A percentile compares a stretch with the other conserved stretches of the same genome.
phyloP scores from a whole-genome alignment of 2,113 vertebrate genomes.

The Microtus pennsylvanicus region DNA sequence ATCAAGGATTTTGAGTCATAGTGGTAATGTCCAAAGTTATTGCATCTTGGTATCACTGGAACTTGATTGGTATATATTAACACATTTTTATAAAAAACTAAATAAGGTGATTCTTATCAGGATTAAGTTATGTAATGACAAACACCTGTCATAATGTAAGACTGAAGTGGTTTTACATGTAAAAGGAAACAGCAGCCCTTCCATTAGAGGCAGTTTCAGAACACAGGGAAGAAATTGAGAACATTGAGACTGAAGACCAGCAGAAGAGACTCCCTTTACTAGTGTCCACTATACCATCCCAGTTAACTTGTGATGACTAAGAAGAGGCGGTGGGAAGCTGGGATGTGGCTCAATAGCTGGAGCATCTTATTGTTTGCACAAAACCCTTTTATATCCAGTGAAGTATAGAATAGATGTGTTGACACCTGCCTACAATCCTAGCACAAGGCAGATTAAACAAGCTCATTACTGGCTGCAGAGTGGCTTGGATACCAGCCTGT shows the following conservation, averaged over 20 bases:
- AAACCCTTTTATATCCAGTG: neutral
- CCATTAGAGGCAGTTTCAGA: neutral
- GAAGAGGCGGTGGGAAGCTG: neutral
- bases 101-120: neutral
- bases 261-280: rapidly evolving
- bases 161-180: neutral
- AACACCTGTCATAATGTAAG: neutral
- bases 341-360: neutral
- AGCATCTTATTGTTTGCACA: neutral
- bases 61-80: too few relatives aligned
- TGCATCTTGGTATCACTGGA: neutral
- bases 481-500: neutral
- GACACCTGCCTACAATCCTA: neutral
- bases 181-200: neutral
- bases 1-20: too few relatives aligned
- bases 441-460: neutral
- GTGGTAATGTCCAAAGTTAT: neutral
- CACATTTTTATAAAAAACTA: neutral
- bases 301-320: too few relatives aligned
- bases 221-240: neutral
- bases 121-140: neutral
- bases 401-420: too few relatives aligned
- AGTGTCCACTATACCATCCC: too few relatives aligned
- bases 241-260: neutral
- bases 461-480: neutral